A percentile compares a stretch with the other conserved stretches of the same genome.
Evolutionary conservation across 2,888 invertebrate genomes (phyloP).

Genomic region (Aphidius colemani): DNA sequence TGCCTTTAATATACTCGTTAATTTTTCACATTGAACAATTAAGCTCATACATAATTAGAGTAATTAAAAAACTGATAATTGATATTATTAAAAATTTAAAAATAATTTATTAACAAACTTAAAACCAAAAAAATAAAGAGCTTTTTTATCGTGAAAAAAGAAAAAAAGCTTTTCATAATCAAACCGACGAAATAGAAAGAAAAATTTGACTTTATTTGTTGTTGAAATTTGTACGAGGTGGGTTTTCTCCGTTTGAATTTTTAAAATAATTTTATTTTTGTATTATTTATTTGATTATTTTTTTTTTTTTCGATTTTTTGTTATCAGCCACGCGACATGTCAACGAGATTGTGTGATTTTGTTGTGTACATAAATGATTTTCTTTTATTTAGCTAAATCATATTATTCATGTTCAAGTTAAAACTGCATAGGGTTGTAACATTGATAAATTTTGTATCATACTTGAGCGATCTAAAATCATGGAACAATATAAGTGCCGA

Average conservation of each 20-base stretch:
- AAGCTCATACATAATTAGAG: no score
- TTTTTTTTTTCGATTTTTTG: neutral
- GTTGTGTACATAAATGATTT: constrained; percentile 15
- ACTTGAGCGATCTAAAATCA: constrained; percentile 54
- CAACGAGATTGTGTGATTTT: constrained; percentile 14
- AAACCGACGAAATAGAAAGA: constrained; percentile 14
- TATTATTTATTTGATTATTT: constrained; percentile 1
- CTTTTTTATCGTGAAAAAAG: neutral
- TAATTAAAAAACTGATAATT: no score
- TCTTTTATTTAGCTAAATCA: constrained; percentile 10
- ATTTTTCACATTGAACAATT: no score
- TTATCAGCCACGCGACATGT: constrained; percentile 18
- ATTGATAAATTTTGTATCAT: constrained; percentile 19
- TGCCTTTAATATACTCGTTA: no score
- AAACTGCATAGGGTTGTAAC: constrained; percentile 12
- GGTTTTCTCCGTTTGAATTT: constrained; percentile 20
- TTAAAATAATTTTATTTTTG: constrained; percentile 21
- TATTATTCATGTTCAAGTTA: neutral
- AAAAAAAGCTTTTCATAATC: neutral
- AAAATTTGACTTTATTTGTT: constrained; percentile 48
- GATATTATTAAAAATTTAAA: no score
- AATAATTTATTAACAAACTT: no score
- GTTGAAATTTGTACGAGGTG: constrained; percentile 34
- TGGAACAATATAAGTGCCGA: constrained; percentile 57
- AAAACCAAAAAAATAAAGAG: no score